Evolutionary conservation across 2,113 vertebrate genomes (phyloP), one percentile per base, ranked within the genome.

Genomic region (Hippocampus barbouri): DNA sequence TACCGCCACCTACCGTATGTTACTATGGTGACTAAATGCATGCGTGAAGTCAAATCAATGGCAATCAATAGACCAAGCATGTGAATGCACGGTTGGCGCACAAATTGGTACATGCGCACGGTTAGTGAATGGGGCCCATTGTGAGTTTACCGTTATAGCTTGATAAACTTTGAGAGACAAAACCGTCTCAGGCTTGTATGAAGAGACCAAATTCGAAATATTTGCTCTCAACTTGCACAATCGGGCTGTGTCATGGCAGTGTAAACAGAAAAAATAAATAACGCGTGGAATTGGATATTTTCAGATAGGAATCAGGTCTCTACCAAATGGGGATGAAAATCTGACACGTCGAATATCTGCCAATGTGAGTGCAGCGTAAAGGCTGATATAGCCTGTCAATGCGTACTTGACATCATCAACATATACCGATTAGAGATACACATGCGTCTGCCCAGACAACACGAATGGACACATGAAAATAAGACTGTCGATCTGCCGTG

Each of bases 21-120:
- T 20, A 53, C 15, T 49, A 16, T 49, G 56, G 57, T 27, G 25
- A 60, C 16, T 3, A 5, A 61, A 30, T 61, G 60, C 18, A 38
- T 38, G 61, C 40, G n/a, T 21, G 49, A 59, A 64, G 74, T 21
- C 15, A 40, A 40, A 65, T 47, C 10, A 66, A 72, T 69, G 5
- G 15, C 9, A 27, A 77, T 62, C 10, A 38, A 10, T 21, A 4
- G 15, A 1, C 14, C 10, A 45, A 14, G 43, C 47, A 27, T 61
- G 8, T 1, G 14, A 1, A 49, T 16, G 5, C 47, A 47, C 45
- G 9, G 8, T 8, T 9, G 40, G 0, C 8, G 40, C 40, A 41
- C 40, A 43, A 43, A 43, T 2, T 43, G 41, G 8, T 43, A 9
- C 41, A 2, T 43, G 1, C 41, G 1, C 41, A 43, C 30, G 30